Evolutionary conservation across 2,888 invertebrate species (phyloP), one percentile per base, ranked within the genome.

Genomic region (Drosophila ustulata): DNA sequence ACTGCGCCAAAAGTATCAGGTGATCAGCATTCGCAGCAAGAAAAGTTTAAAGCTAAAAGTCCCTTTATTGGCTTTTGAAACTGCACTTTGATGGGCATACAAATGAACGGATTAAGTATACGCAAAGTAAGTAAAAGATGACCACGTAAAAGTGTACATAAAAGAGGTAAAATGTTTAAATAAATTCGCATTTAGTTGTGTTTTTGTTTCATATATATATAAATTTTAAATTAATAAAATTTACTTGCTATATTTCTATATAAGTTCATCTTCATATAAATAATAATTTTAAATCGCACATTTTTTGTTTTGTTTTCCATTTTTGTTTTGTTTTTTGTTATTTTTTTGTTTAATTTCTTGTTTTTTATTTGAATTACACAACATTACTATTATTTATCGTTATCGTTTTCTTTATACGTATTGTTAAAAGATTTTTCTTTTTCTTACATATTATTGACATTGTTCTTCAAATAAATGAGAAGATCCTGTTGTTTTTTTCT

Each of bases 141-240:
- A 28, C 23, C 41, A 18, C 53, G 30, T 47, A 32, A 43, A 43
- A 53, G 52, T 53, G 39, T 43, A 26, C 32, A 51, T 23, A 39
- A 32, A 51, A 59, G 18, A 34, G 26, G 41, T 56, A 55, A 41
- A 43, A 7, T 51, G 11, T 45, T 37, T n/a, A 73, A 81, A 70
- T 63, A 82, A 82, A 78, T 68, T 82, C 66, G 66, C 72, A 78
- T 71, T 82, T 76, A 45, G 62, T 63, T 71, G 71, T 67, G 75
- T 72, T 67, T 75, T 75, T 71, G 63, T 66, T 76, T 59, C 51
- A 37, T 67, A 77, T 86, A 74, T 80, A 75, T 80, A 83, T 83
- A 80, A 85, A 88, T 88, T 89, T 89, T 82, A 83, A 83, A 75
- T 88, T 88, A 84, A 84, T 84, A 84, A 84, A 84, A 84, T 89